These are phyloP conservation scores for Microcebus jonahi DNA, from an alignment of 2,113 vertebrate species.

Conservation along the genomic window DNA sequence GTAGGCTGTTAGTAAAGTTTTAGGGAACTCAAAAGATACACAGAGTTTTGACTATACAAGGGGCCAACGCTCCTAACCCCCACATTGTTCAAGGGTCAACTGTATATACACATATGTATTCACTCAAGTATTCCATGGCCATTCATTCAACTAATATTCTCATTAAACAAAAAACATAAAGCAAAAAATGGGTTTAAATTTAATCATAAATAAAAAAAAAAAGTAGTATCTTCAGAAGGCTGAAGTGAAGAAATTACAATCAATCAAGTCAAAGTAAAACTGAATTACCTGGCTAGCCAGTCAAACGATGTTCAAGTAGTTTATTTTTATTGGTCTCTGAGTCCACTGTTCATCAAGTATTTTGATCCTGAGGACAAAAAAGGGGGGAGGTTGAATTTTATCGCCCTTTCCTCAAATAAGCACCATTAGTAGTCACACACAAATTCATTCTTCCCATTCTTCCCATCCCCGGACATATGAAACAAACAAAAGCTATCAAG, in stretches of 20 bases:
- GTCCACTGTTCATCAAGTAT: conserved; percentile 58
- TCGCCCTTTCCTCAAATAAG: conserved; percentile 36
- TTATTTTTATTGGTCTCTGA: conserved; percentile 70
- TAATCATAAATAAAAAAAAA: conserved; percentile 17
- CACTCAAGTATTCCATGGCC: not conserved
- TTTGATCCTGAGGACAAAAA: conserved; percentile 71
- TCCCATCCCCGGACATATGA: not conserved
- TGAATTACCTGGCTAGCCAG: conserved; percentile 69
- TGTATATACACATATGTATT: not conserved
- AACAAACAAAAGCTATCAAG: not conserved
- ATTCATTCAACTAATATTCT: not conserved
- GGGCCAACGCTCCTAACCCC: not conserved
- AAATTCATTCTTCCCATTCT: conserved; percentile 9
- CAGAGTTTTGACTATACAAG: not conserved
- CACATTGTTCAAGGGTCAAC: not conserved
- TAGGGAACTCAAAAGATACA: not conserved
- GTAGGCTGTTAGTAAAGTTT: not conserved
- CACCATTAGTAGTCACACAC: conserved; percentile 20
- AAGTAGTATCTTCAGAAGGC: not conserved
- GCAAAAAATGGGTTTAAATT: conserved; percentile 18
- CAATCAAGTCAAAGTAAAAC: conserved; percentile 20
- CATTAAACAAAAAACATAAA: not conserved
- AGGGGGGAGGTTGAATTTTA: not conserved
- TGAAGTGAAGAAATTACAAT: conserved; percentile 28
- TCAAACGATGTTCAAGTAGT: conserved; percentile 47